Percentiles rank a stretch among this genome's conserved stretches.
Conservation (phyloP, 2,888 invertebrate genomes). For the Acanthosepion lycidas region DNA sequence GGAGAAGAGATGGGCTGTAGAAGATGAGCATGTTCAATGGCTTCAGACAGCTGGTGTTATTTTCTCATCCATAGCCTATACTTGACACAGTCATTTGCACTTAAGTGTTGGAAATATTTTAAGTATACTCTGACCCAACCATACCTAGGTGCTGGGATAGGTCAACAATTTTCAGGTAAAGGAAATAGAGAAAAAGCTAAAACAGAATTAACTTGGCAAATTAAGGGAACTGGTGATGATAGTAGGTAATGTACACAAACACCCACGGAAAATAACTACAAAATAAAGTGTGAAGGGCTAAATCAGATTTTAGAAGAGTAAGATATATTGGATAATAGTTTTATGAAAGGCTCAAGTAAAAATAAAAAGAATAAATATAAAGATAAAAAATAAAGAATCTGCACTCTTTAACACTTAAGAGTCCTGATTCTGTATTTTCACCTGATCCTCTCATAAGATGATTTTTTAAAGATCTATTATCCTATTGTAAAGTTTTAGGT, state of each 20-base stretch:
- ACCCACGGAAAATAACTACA: too few species aligned
- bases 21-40: background rate
- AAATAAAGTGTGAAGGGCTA: too few species aligned
- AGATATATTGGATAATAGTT: too few species aligned
- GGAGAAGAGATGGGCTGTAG: background rate
- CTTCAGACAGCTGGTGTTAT: slow-evolving; percentile 8
- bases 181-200: background rate
- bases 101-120: background rate
- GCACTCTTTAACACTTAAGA: too few species aligned
- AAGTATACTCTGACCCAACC: background rate
- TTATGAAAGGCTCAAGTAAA: too few species aligned
- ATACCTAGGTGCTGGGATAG: background rate
- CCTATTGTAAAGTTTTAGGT: too few species aligned
- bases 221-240: background rate
- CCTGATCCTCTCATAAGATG: too few species aligned
- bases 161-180: background rate
- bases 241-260: background rate
- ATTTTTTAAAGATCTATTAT: too few species aligned
- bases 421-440: too few species aligned
- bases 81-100: slow-evolving; percentile 20
- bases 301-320: too few species aligned
- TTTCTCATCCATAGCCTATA: background rate
- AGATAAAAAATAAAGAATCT: too few species aligned
- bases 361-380: too few species aligned
- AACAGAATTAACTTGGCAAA: background rate